Conservation (phyloP, 2,797 vertebrate species). For the Tamandua tetradactyla region DNA sequence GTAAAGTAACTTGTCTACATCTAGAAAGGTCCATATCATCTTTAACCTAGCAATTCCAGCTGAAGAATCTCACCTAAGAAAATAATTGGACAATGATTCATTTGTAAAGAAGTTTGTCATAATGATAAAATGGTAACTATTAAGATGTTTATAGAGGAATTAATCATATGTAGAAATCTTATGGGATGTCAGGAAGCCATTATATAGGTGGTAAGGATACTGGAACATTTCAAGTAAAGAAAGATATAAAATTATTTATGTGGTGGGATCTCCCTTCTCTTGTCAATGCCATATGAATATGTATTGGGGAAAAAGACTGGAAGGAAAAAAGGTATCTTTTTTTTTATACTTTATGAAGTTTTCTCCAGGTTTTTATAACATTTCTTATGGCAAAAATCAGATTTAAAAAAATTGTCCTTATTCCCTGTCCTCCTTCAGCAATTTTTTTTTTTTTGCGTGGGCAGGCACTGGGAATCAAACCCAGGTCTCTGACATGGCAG, state of each 20-base stretch:
- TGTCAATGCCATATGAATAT: background rate
- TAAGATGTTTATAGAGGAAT: background rate
- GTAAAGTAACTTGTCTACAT: background rate
- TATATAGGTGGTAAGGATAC: background rate
- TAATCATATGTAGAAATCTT: no score
- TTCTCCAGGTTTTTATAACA: background rate
- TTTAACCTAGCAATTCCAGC: background rate
- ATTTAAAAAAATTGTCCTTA: background rate
- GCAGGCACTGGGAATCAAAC: no score
- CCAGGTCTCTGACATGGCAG: no score
- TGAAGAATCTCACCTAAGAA: background rate
- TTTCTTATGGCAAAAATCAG: background rate
- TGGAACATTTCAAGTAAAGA: background rate
- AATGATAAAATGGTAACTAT: background rate
- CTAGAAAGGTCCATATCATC: background rate
- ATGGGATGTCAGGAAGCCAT: background rate
- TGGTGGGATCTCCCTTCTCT: background rate
- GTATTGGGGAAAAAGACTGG: background rate
- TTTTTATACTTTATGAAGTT: background rate
- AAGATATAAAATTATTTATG: background rate
- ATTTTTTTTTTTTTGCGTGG: no score
- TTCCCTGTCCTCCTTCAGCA: background rate
- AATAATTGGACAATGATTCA: background rate
- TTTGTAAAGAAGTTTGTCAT: background rate
- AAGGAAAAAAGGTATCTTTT: background rate